Evolutionary conservation across 2,113 vertebrate genomes (phyloP).

Genomic region (Lipophrys pholis): DNA sequence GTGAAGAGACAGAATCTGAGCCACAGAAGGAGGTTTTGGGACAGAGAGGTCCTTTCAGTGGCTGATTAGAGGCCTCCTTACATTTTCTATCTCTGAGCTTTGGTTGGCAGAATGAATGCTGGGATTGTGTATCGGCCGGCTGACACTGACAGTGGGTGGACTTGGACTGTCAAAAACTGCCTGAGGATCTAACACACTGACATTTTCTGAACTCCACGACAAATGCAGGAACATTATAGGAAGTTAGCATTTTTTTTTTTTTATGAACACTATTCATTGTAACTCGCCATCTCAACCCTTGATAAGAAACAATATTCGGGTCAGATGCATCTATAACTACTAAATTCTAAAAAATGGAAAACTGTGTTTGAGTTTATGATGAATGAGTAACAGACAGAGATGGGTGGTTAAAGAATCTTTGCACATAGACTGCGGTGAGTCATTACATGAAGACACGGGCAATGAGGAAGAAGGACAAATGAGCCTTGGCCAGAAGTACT

Average conservation of each 20-base stretch:
- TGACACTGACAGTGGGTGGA: slow-evolving; percentile 46
- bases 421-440: slow-evolving; percentile 14
- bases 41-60: slow-evolving; percentile 61
- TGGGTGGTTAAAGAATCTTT: slow-evolving; percentile 15
- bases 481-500: slow-evolving; percentile 11
- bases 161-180: slow-evolving; percentile 38
- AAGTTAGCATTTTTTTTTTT: not conserved
- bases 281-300: not conserved
- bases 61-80: slow-evolving; percentile 31
- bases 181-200: slow-evolving; percentile 35
- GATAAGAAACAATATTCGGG: not conserved
- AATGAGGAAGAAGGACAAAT: slow-evolving; percentile 39
- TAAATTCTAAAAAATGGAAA: no score
- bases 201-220: slow-evolving; percentile 3
- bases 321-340: no score
- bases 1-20: slow-evolving; percentile 4
- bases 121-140: slow-evolving; percentile 48
- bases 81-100: slow-evolving; percentile 44
- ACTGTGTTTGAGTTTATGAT: no score
- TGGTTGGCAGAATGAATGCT: slow-evolving; percentile 53
- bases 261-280: not conserved
- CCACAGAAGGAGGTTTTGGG: slow-evolving; percentile 12
- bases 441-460: slow-evolving; percentile 54
- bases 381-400: not conserved
- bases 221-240: not conserved